These are phyloP conservation scores for Chlamydotis undulata DNA, from an alignment of 2,113 vertebrate species.

Conservation along the genomic window DNA sequence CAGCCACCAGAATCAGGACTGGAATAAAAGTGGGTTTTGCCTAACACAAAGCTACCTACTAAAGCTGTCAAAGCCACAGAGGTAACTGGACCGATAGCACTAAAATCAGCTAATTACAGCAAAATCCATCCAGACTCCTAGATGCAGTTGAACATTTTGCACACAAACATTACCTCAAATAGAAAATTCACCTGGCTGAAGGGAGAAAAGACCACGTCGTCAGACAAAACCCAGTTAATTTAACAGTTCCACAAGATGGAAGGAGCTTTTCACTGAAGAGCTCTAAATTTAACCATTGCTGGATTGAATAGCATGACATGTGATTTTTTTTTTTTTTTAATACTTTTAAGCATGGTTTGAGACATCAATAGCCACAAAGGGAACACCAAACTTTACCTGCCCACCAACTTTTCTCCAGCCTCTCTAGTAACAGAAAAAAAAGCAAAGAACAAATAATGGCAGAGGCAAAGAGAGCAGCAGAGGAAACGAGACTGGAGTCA, in stretches of 20 bases:
- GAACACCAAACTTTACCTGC: background rate
- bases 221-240: background rate
- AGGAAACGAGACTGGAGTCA: fast-evolving
- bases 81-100: fast-evolving
- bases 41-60: background rate
- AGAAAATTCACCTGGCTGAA: background rate
- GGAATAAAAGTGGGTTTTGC: background rate
- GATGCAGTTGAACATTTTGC: background rate
- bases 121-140: background rate
- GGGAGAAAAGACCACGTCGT: background rate
- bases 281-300: background rate
- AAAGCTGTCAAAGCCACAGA: background rate
- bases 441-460: fast-evolving
- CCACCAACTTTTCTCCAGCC: background rate
- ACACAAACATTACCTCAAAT: background rate
- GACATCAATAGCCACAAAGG: background rate
- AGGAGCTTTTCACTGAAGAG: background rate
- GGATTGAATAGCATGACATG: background rate
- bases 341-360: background rate
- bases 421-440: background rate
- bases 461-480: background rate
- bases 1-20: fast-evolving
- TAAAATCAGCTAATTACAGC: background rate
- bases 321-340: background rate
- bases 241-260: background rate